Percentiles rank a stretch among this genome's conserved stretches.
Evolutionary conservation across 2,797 vertebrate species (phyloP).

Genomic region (Epinephelus malabaricus): DNA sequence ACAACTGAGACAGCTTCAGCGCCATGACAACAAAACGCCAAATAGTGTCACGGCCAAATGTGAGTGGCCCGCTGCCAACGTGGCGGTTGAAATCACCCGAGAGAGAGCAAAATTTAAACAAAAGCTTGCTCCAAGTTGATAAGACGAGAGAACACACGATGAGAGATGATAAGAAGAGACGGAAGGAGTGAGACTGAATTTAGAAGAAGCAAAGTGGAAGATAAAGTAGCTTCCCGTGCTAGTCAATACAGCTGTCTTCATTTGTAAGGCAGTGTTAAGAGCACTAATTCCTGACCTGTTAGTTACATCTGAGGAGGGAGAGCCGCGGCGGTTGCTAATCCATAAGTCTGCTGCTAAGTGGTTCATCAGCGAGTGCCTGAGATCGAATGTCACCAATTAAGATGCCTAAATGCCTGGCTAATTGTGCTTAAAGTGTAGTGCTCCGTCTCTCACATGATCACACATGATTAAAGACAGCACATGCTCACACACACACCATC

Average conservation of each 20-base stretch:
- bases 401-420: constrained; percentile 87
- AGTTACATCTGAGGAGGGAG: constrained; percentile 84
- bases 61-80: constrained; percentile 68
- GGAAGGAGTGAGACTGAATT: constrained; percentile 34
- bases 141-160: constrained; percentile 53
- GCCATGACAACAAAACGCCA: constrained; percentile 80
- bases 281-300: constrained; percentile 87
- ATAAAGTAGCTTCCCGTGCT: constrained; percentile 56
- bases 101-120: constrained; percentile 57
- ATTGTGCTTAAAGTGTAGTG: constrained; percentile 85
- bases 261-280: constrained; percentile 79
- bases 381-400: constrained; percentile 90
- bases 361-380: constrained; percentile 81
- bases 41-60: constrained; percentile 68
- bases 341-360: constrained; percentile 86
- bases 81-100: constrained; percentile 38
- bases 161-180: constrained; percentile 44
- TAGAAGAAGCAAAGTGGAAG: constrained; percentile 46
- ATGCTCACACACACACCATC: constrained; percentile 22
- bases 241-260: constrained; percentile 82
- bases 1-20: constrained; percentile 79
- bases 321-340: constrained; percentile 82
- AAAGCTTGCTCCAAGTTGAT: constrained; percentile 55
- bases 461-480: constrained; percentile 70
- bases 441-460: constrained; percentile 74